Evolutionary conservation across 2,888 invertebrate species (phyloP).

Genomic region (Heliconius cydno): DNA sequence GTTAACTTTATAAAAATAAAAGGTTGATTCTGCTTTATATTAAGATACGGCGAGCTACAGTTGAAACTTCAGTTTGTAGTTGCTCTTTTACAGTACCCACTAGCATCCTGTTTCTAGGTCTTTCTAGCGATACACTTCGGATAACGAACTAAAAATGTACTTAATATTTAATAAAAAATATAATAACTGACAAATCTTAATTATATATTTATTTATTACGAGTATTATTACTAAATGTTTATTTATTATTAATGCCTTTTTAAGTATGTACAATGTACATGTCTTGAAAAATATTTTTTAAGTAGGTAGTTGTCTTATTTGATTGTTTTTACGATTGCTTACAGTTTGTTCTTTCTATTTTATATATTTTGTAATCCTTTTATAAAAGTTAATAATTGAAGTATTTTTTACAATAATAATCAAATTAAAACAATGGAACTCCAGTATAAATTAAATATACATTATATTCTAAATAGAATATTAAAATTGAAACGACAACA

Average conservation of each 20-base stretch:
- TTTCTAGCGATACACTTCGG: conserved; percentile 11
- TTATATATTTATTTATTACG: background rate
- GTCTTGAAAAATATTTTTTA: background rate
- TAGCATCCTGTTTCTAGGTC: conserved; percentile 26
- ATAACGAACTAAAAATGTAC: background rate
- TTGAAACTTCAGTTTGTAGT: conserved; percentile 22
- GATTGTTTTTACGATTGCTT: background rate
- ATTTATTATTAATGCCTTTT: background rate
- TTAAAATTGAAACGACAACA: background rate
- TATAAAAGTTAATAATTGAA: no score
- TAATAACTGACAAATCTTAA: background rate
- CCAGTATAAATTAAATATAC: background rate
- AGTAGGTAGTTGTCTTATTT: background rate
- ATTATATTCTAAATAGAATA: background rate
- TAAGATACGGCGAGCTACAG: conserved; percentile 4
- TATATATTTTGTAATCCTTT: no score
- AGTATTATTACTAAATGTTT: background rate
- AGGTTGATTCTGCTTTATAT: background rate
- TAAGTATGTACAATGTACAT: no score
- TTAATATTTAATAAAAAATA: background rate
- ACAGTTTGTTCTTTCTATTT: background rate
- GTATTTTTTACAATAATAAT: no score
- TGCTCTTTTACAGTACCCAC: conserved; percentile 27
- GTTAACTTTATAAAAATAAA: background rate
- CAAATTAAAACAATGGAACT: background rate